phyloP scores from a whole-genome alignment of 2,113 vertebrate genomes.

The Petroica traversi region DNA sequence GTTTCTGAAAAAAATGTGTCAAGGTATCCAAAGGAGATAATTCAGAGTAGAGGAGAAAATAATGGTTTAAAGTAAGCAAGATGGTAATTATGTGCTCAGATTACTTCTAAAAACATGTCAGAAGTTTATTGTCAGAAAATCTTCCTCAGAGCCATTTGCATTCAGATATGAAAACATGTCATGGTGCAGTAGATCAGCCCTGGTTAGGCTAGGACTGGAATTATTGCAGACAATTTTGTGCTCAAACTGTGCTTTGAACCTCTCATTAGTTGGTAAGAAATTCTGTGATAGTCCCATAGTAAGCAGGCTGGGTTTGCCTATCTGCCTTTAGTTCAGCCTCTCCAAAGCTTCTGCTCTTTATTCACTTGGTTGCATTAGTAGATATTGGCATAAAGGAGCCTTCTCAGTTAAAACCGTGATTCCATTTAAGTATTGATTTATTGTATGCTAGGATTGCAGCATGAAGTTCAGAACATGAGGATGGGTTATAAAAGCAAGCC shows the following conservation, averaged over 20 bases:
- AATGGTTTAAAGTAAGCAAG: neutral
- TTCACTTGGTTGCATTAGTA: neutral
- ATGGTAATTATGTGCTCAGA: neutral
- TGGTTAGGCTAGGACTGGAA: neutral
- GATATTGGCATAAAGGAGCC: neutral
- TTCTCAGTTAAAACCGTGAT: neutral
- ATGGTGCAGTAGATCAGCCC: neutral
- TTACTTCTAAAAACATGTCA: neutral
- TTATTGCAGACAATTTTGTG: neutral
- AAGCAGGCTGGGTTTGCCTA: neutral
- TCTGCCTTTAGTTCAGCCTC: neutral
- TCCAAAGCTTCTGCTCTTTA: neutral
- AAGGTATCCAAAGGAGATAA: neutral
- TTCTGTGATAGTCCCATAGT: neutral
- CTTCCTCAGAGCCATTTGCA: neutral
- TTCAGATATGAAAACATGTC: neutral
- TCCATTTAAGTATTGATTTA: neutral
- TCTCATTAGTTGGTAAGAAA: neutral
- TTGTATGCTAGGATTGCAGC: neutral
- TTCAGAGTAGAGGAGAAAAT: neutral
- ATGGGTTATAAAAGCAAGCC: neutral
- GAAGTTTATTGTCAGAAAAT: neutral
- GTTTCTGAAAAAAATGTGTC: neutral
- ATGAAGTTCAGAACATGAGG: neutral
- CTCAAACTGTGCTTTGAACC: neutral